Percentiles rank a stretch among this genome's conserved stretches.
Evolutionary conservation across 2,113 vertebrate species (phyloP).

Genomic region (Microcebus jonahi): DNA sequence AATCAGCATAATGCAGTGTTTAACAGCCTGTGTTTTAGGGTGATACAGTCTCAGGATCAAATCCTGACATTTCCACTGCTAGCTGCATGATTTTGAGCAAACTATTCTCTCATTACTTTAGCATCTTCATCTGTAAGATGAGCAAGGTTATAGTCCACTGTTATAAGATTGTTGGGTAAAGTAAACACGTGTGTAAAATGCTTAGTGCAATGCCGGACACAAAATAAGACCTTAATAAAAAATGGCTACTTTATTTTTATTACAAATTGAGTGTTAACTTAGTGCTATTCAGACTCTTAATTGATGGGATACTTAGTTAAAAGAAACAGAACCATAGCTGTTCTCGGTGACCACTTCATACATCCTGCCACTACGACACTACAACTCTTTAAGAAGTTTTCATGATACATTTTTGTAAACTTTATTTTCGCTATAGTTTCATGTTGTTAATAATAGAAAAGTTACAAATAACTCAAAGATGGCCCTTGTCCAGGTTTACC

Average conservation of each 20-base stretch:
- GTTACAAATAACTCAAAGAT: not conserved
- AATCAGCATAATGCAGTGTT: not conserved
- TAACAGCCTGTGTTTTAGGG: not conserved
- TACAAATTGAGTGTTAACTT: not conserved
- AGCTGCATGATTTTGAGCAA: not conserved
- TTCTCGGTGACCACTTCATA: not conserved
- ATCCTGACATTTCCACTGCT: not conserved
- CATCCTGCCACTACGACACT: not conserved
- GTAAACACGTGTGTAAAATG: not conserved
- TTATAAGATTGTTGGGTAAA: not conserved
- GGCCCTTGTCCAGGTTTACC: not conserved
- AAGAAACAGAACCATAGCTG: not conserved
- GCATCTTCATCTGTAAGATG: not conserved
- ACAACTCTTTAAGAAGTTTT: not conserved
- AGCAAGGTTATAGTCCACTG: not conserved
- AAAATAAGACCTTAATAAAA: not conserved
- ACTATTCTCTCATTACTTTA: not conserved
- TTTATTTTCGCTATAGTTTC: slow-evolving; percentile 12
- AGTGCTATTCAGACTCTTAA: not conserved
- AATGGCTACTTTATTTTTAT: not conserved
- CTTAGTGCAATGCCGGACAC: not conserved
- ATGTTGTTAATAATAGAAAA: not conserved
- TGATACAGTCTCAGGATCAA: not conserved
- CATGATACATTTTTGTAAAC: not conserved
- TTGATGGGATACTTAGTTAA: not conserved